A percentile compares a stretch with the other conserved stretches of the same genome.
phyloP scores from a whole-genome alignment of 2,888 invertebrate genomes.

The Coleophora deauratella region DNA sequence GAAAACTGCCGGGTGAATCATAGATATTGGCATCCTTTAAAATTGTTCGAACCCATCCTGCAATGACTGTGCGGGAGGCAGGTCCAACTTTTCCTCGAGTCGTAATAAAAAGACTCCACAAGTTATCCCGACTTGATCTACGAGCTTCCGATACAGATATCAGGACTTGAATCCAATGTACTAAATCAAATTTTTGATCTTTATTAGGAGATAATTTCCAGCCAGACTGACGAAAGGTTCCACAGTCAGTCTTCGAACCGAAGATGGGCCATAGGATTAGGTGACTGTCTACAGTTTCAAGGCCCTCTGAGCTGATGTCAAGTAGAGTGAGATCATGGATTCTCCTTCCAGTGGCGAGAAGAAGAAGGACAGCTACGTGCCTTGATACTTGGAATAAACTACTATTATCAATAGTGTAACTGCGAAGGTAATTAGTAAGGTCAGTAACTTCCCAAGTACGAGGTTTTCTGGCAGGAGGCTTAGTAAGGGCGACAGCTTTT shows the following conservation, averaged over 20 bases:
- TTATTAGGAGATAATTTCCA: constrained; percentile 9
- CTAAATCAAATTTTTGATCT: constrained; percentile 6
- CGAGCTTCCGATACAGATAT: background rate
- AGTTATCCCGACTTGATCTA: constrained; percentile 1
- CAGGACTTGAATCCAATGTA: background rate
- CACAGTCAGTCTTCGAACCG: constrained; percentile 18
- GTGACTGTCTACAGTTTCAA: constrained; percentile 8
- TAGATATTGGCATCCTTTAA: background rate
- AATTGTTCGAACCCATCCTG: background rate
- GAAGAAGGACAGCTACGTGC: constrained; percentile 8
- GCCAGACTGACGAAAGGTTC: constrained; percentile 10
- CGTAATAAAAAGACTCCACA: constrained; percentile 7
- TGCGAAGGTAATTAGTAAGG: constrained; percentile 6
- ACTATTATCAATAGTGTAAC: constrained; percentile 1
- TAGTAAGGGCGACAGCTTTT: constrained; percentile 13
- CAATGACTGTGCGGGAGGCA: background rate
- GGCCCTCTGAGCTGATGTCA: constrained; percentile 9
- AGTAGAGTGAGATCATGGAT: constrained; percentile 17
- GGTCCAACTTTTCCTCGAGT: background rate
- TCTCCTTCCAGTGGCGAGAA: constrained; percentile 15
- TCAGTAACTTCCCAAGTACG: constrained; percentile 15
- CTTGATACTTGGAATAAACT: constrained; percentile 12
- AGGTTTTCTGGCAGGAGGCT: constrained; percentile 4
- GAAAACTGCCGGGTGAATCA: background rate
- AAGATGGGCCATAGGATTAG: constrained; percentile 14